Percentiles rank a stretch among this genome's conserved stretches.
Conservation (phyloP, 2,797 vertebrate species). For the Vireo griseus region DNA sequence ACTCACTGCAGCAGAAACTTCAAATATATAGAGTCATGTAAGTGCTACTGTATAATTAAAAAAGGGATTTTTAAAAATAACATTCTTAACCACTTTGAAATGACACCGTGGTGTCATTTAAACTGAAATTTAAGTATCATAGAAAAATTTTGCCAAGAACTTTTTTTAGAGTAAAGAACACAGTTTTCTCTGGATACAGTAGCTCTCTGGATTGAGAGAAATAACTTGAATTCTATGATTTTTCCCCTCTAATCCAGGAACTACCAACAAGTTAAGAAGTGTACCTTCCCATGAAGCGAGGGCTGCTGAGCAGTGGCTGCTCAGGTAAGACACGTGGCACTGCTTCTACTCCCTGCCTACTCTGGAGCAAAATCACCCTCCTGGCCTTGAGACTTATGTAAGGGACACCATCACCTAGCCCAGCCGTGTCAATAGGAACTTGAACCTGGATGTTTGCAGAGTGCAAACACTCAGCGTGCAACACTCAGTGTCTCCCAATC, state of each 20-base stretch:
- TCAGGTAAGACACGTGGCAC: not conserved
- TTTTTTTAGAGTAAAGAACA: not conserved
- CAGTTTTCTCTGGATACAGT: not conserved
- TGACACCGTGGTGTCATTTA: not conserved
- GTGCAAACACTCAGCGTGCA: not conserved
- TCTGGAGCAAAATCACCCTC: not conserved
- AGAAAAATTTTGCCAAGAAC: not conserved
- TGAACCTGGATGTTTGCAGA: constrained; percentile 32
- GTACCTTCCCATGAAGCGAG: not conserved
- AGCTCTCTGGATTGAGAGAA: not conserved
- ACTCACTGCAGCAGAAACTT: not conserved
- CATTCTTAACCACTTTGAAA: not conserved
- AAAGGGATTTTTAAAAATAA: not conserved
- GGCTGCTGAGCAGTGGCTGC: not conserved
- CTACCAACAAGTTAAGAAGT: not conserved
- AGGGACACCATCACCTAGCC: not conserved
- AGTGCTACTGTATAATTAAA: not conserved
- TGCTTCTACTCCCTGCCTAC: not conserved
- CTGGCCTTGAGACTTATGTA: constrained; percentile 5
- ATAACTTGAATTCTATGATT: not conserved
- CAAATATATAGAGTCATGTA: not conserved
- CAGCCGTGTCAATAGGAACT: not conserved
- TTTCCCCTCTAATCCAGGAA: not conserved
- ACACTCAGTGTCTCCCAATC: not conserved
- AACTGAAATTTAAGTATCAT: not conserved